These are phyloP conservation scores for Acropora tenuis DNA, from an alignment of 64 coral and sea anemone genomes.

Conservation along the genomic window DNA sequence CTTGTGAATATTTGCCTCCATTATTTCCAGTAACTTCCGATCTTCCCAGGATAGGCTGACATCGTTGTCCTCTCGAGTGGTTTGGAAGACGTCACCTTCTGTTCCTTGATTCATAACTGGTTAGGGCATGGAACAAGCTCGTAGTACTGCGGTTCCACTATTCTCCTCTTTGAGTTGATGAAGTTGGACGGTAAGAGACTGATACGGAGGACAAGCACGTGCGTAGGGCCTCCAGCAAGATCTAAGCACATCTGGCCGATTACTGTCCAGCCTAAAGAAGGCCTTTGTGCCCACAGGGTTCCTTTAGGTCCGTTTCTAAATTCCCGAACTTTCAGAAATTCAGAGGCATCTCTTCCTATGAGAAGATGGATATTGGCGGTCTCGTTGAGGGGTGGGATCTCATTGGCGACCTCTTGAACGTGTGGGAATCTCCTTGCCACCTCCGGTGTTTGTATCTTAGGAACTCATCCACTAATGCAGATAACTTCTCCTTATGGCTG, in stretches of 20 bases:
- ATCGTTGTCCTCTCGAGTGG: conserved; percentile 24
- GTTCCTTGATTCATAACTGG: background rate
- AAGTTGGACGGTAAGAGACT: background rate
- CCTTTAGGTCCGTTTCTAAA: no score
- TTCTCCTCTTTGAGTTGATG: background rate
- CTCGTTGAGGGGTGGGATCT: conserved; percentile 27
- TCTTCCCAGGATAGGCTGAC: conserved; percentile 40
- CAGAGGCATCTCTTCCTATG: no score
- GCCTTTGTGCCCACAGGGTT: no score
- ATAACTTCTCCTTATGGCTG: no score
- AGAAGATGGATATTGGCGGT: no score
- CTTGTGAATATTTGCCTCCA: conserved; percentile 49
- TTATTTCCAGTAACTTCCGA: conserved; percentile 41
- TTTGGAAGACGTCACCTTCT: conserved; percentile 15
- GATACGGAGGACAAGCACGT: conserved; percentile 6
- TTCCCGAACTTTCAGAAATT: no score
- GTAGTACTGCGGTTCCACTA: background rate
- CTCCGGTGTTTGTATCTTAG: conserved; percentile 74
- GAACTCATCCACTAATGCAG: no score
- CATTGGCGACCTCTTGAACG: conserved; percentile 17
- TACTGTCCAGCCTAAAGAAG: no score
- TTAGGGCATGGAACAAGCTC: conserved; percentile 51
- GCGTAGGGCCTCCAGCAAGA: no score
- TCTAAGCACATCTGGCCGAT: no score
- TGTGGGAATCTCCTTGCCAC: conserved; percentile 66